Evolutionary conservation across 2,888 invertebrate species (phyloP), one percentile per base, ranked within the genome.

Genomic region (Amiota mariae): DNA sequence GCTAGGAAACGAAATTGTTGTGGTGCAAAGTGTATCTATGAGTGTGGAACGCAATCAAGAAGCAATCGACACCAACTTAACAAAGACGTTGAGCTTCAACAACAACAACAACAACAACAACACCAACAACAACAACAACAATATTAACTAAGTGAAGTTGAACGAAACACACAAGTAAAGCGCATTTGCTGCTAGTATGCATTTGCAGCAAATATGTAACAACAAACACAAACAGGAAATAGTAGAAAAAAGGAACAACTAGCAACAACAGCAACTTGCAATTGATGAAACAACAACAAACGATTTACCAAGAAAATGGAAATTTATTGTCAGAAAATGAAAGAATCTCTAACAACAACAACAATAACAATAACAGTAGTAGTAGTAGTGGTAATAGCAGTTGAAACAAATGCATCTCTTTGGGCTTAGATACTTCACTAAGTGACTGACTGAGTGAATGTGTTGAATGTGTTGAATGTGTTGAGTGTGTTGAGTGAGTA

Each of bases 281-380:
- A 36, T 36, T 36, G 36, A 36, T 36, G 36, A 72, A 68, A 18
- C 67, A 78, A 74, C 77, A 76, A 76, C 73, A 54, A 80, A 78
- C 86, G 84, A 85, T 85, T 85, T 85, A 78, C 84, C 80, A 85
- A 87, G 85, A 86, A 85, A 86, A 85, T 85, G 85, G 85, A 87
- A 85, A 85, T 85, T 85, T 85, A 85, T 85, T 85, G 85, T 82
- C 85, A 84, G 85, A 84, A 85, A 85, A 84, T 84, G 84, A 85
- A 84, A 83, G 78, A 82, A 81, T 83, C 77, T 73, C 70, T 73
- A 70, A 6, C 61, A 75, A 54, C 73, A 73, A 67, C 70, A 70
- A 49, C 24, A 8, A 20, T 56, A 61, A 67, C 20, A 72, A 71
- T 13, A 57, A 71, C 47, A 54, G 24, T 36, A 66, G 67, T 12